Evolutionary conservation across 2,797 vertebrate genomes (phyloP).

Genomic region (Dromococcyx pavoninus): DNA sequence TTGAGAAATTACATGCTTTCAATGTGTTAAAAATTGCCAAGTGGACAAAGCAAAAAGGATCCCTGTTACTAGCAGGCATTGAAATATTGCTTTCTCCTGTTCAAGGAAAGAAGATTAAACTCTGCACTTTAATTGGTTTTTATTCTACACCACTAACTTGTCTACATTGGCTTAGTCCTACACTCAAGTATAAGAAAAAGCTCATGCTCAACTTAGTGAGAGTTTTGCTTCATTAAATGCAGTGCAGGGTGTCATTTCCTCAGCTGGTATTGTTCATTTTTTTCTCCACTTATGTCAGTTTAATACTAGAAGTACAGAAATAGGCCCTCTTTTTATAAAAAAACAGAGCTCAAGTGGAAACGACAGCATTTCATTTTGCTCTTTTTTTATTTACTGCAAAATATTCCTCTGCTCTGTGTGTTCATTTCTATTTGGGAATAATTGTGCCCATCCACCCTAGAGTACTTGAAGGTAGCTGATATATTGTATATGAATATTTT

Average conservation of each 20-base stretch:
- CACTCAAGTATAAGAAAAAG: background rate
- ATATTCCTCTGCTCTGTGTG: background rate
- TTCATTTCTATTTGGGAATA: background rate
- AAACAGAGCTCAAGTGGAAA: background rate
- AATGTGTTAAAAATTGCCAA: background rate
- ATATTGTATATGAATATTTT: background rate
- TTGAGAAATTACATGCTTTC: slow-evolving; percentile 31
- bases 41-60: slow-evolving; percentile 8
- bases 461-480: background rate
- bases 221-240: slow-evolving; percentile 39
- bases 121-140: slow-evolving; percentile 28
- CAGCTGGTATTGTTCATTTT: slow-evolving; percentile 13
- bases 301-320: background rate
- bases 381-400: background rate
- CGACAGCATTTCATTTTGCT: background rate
- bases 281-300: slow-evolving; percentile 23
- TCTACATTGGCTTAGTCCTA: slow-evolving; percentile 17
- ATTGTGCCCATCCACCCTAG: background rate
- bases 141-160: slow-evolving; percentile 18
- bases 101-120: slow-evolving; percentile 5
- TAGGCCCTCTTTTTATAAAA: slow-evolving; percentile 1
- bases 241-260: slow-evolving; percentile 43
- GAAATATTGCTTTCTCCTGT: slow-evolving; percentile 43
- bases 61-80: slow-evolving; percentile 13
- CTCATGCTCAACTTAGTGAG: slow-evolving; percentile 25